Evolutionary conservation across 1,140 invertebrate genomes (phyloP).

Genomic region (Myzus persicae): DNA sequence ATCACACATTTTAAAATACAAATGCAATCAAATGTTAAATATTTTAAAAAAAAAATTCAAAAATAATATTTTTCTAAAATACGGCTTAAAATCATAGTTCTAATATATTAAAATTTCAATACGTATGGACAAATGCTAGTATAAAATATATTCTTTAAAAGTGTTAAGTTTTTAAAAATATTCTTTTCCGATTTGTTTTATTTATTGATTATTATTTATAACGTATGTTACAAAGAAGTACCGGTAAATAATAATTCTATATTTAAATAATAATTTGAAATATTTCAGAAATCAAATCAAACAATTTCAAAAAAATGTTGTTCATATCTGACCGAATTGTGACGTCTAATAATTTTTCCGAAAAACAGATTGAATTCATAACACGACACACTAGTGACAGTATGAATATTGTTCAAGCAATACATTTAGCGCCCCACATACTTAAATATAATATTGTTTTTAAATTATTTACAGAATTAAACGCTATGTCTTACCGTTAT

Average conservation of each 20-base stretch:
- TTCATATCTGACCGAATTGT: constrained; percentile 39
- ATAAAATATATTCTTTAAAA: too few species aligned
- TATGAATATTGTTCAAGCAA: not conserved
- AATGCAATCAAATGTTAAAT: too few species aligned
- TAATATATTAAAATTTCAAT: too few species aligned
- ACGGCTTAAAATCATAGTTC: too few species aligned
- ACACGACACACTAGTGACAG: constrained; percentile 15
- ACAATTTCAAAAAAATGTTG: constrained; percentile 23
- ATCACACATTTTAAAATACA: too few species aligned
- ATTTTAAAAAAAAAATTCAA: too few species aligned
- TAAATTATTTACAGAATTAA: not conserved
- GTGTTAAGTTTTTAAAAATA: not conserved
- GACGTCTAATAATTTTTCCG: constrained; percentile 39
- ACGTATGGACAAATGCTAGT: too few species aligned
- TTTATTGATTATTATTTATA: not conserved
- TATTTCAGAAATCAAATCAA: not conserved
- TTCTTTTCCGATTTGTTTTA: not conserved
- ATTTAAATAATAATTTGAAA: not conserved
- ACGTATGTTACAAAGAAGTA: not conserved
- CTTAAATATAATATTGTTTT: not conserved
- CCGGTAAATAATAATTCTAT: not conserved
- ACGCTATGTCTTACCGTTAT: constrained; percentile 58
- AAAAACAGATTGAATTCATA: constrained; percentile 38
- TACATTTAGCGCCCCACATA: not conserved
- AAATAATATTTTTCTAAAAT: too few species aligned